These are phyloP conservation scores for Labeo catla DNA, from an alignment of 2,113 vertebrate genomes.

Conservation along the genomic window DNA sequence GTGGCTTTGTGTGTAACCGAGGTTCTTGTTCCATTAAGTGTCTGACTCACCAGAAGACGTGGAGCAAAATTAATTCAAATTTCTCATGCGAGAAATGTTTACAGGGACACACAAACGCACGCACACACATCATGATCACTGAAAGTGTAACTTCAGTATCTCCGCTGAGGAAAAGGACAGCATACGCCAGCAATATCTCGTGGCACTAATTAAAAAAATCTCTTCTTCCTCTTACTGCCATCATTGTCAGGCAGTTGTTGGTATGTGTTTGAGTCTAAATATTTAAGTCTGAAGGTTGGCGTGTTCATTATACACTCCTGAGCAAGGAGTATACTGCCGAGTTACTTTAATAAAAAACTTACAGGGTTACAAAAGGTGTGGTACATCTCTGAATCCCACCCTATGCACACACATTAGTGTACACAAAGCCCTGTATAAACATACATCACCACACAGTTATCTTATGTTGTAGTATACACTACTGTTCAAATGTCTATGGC, in stretches of 20 bases:
- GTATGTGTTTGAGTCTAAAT: not conserved
- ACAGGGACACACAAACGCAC: conserved; percentile 19
- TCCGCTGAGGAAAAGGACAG: not conserved
- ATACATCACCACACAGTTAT: conserved; percentile 14
- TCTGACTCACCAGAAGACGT: conserved; percentile 28
- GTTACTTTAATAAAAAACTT: conserved; percentile 1
- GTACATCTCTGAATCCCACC: conserved; percentile 43
- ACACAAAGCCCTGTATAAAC: conserved; percentile 45
- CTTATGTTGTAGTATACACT: not conserved
- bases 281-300: not conserved
- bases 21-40: conserved; percentile 19
- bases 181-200: not conserved
- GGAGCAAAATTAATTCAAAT: conserved; percentile 30
- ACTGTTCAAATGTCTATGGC: not conserved
- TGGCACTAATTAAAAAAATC: not conserved
- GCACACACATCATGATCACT: not conserved
- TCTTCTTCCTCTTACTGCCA: not conserved
- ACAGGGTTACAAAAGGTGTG: conserved; percentile 47
- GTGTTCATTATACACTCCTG: not conserved
- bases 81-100: conserved; percentile 29
- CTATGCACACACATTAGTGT: conserved; percentile 43
- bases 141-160: not conserved
- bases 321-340: not conserved
- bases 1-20: not conserved
- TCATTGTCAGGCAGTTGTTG: not conserved